Conservation (phyloP, 1,140 invertebrate species). For the Pseudomyrmex cubaensis region DNA sequence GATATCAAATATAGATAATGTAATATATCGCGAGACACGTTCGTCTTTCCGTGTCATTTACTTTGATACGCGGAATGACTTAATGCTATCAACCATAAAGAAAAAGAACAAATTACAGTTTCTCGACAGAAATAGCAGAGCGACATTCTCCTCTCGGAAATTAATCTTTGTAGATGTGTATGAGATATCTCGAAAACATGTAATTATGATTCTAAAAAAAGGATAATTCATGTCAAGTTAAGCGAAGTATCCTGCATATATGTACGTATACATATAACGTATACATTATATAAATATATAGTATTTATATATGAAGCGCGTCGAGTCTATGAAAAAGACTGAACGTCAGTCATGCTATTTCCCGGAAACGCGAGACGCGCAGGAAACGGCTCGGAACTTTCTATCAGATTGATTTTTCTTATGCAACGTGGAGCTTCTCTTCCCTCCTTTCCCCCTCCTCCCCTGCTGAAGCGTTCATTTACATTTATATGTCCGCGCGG, state of each 20-base stretch:
- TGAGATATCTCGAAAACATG: no score
- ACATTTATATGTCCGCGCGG: slow-evolving; percentile 5
- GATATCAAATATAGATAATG: neutral
- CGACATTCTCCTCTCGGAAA: no score
- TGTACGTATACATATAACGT: no score
- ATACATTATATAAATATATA: no score
- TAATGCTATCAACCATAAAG: neutral
- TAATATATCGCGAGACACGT: neutral
- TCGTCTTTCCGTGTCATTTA: neutral
- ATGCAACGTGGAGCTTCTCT: neutral
- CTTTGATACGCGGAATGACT: neutral
- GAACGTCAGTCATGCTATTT: slow-evolving; percentile 36
- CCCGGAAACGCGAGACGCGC: slow-evolving; percentile 18
- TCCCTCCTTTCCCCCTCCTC: no score
- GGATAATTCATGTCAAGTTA: slow-evolving; percentile 16
- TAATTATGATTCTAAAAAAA: no score
- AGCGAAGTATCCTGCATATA: neutral
- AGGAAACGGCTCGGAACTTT: slow-evolving; percentile 6
- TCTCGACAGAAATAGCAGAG: neutral
- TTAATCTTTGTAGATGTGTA: neutral
- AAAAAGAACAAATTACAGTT: neutral
- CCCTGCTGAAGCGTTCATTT: slow-evolving; percentile 9
- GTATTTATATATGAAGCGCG: no score
- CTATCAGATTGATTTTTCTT: slow-evolving; percentile 50
- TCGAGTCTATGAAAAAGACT: neutral